Conservation (phyloP, 2,113 vertebrate species). For the Bujurquina vittata region DNA sequence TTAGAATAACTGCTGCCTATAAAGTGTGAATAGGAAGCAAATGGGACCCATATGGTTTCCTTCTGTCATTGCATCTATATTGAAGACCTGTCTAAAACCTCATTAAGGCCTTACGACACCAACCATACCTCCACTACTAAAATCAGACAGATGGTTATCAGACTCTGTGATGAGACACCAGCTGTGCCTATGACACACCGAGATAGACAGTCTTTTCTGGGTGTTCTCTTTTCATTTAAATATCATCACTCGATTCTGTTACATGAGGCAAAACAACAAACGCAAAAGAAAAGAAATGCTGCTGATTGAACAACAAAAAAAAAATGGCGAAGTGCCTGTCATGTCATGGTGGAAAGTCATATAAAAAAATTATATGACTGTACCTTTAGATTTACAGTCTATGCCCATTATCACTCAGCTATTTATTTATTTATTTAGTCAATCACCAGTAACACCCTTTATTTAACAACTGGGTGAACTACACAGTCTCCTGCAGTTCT, state of each 20-base stretch:
- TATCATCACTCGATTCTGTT: slow-evolving; percentile 1
- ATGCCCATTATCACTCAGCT: too few relatives aligned
- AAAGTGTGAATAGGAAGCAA: slow-evolving; percentile 56
- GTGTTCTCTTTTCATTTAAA: slow-evolving; percentile 34
- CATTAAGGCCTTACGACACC: slow-evolving; percentile 72
- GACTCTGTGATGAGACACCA: slow-evolving; percentile 64
- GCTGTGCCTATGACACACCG: slow-evolving; percentile 64
- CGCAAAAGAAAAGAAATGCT: neutral
- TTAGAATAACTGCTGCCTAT: slow-evolving; percentile 59
- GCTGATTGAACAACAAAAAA: neutral
- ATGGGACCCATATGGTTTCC: slow-evolving; percentile 70
- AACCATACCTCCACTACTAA: slow-evolving; percentile 60
- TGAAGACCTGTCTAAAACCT: slow-evolving; percentile 71
- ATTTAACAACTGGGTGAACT: neutral
- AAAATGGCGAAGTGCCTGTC: neutral
- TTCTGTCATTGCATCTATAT: slow-evolving; percentile 64
- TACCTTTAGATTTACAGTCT: neutral
- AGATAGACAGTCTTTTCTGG: slow-evolving; percentile 20
- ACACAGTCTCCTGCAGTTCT: neutral
- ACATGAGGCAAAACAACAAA: neutral
- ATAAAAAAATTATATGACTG: neutral
- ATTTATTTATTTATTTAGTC: neutral
- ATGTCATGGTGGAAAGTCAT: neutral
- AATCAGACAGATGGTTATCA: slow-evolving; percentile 73
- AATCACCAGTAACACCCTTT: neutral